phyloP scores from a whole-genome alignment of 2,113 vertebrate species.

The Atlantisia rogersi region DNA sequence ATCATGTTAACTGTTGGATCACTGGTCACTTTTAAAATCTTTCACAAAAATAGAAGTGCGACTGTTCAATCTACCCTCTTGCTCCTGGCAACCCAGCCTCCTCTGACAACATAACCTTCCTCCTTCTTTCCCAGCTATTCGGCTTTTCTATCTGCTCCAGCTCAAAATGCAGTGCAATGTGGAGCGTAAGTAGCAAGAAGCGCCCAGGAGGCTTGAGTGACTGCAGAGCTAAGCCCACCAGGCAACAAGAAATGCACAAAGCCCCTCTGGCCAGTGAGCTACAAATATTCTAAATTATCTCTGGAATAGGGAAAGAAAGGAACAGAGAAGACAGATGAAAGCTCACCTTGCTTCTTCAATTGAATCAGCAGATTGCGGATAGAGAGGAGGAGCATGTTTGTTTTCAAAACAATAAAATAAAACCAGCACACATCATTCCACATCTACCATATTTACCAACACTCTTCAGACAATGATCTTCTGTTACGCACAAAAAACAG shows the following conservation, averaged over 20 bases:
- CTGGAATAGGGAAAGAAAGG: neutral
- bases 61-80: neutral
- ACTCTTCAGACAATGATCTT: neutral
- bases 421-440: neutral
- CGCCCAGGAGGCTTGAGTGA: neutral
- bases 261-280: neutral
- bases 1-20: fast-evolving
- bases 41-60: neutral
- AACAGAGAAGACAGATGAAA: neutral
- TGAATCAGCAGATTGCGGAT: neutral
- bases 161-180: fast-evolving
- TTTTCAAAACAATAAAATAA: neutral
- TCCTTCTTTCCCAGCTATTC: neutral
- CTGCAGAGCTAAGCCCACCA: neutral
- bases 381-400: neutral
- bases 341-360: neutral
- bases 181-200: neutral
- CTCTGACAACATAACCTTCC: neutral
- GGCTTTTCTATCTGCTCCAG: neutral
- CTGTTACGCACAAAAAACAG: neutral
- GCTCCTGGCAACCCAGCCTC: neutral
- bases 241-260: neutral
- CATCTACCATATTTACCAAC: neutral
- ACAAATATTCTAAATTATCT: neutral
- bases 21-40: neutral